Conservation (phyloP, 2,888 invertebrate species). For the Myopa tessellatipennis region DNA sequence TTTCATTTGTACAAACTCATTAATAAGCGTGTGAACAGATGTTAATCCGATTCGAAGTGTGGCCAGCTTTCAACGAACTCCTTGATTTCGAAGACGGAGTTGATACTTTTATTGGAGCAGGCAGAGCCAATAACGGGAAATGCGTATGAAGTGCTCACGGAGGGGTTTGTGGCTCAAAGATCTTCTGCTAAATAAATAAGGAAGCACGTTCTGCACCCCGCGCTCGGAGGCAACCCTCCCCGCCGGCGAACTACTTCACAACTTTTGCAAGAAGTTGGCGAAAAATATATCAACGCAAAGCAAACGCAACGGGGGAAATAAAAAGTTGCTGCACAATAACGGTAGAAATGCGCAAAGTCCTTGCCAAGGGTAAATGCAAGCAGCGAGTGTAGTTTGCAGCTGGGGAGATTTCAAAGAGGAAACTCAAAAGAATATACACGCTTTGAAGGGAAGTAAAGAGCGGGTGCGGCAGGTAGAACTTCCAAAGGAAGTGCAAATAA, state of each 20-base stretch:
- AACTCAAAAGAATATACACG: not conserved
- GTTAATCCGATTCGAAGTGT: no score
- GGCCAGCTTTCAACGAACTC: no score
- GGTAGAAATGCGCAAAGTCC: slow-evolving; percentile 53
- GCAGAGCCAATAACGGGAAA: no score
- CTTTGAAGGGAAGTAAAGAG: not conserved
- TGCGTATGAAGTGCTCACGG: no score
- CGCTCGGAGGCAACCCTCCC: no score
- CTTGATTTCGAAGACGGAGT: no score
- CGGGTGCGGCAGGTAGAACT: not conserved
- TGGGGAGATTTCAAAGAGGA: slow-evolving; percentile 41
- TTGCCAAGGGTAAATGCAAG: slow-evolving; percentile 65
- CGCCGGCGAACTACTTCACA: slow-evolving; percentile 17
- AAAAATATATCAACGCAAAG: slow-evolving; percentile 42
- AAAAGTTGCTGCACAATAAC: slow-evolving; percentile 51
- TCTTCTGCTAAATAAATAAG: not conserved
- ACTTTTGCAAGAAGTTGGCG: slow-evolving; percentile 28
- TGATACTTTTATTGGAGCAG: no score
- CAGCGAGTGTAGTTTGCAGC: slow-evolving; percentile 48
- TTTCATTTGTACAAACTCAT: no score
- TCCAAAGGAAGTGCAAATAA: slow-evolving; percentile 35
- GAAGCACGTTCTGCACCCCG: not conserved
- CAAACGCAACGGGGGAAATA: slow-evolving; percentile 56
- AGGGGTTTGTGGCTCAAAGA: no score
- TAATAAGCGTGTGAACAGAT: no score